Evolutionary conservation across 1,140 invertebrate genomes (phyloP), one percentile per base, ranked within the genome.

Genomic region (Tetramorium parvispinum): DNA sequence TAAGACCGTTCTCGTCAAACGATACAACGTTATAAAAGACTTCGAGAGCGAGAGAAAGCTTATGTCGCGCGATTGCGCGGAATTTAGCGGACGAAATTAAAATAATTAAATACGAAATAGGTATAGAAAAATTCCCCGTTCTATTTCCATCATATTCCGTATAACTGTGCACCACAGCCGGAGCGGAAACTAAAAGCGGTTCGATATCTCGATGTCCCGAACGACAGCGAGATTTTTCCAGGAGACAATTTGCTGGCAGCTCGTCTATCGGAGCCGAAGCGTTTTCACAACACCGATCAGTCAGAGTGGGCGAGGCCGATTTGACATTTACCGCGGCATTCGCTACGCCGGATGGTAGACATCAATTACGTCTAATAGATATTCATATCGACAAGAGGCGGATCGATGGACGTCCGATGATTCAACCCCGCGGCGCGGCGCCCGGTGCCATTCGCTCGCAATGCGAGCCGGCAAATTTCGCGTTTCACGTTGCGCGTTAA

Each of bases 331-430:
- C 88, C 63, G 40, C 78, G 77, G 55, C 88, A 90, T 73, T 87
- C 73, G 77, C 57, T 82, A 71, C 53, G 61, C 59, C 53, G 57
- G 68, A 83, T 59, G 65, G 59, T 85, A 70, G 87, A 91, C 91
- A 89, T 91, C 89, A 89, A 92, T 92, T 91, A 89, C 87, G 86
- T 88, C 89, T 91, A 91, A 91, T 92, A 91, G 90, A 92, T 91
- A 92, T 92, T 92, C 90, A 87, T 89, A 81, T 87, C 59, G 90
- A 83, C 81, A 68, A 46, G 75, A 21, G 61, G 37, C 81, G 79
- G 83, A 91, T 88, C 86, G 77, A 86, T 88, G 79, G 24, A 68
- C 53, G 57, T 75, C 55, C 57, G 71, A 89, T 89, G 86, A 90
- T 88, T 82, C 70, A 66, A 21, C 6, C 24, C 5, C 43, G 37